These are phyloP conservation scores for Chloroclysta siterata DNA, from an alignment of 2,888 invertebrate species.

Conservation along the genomic window DNA sequence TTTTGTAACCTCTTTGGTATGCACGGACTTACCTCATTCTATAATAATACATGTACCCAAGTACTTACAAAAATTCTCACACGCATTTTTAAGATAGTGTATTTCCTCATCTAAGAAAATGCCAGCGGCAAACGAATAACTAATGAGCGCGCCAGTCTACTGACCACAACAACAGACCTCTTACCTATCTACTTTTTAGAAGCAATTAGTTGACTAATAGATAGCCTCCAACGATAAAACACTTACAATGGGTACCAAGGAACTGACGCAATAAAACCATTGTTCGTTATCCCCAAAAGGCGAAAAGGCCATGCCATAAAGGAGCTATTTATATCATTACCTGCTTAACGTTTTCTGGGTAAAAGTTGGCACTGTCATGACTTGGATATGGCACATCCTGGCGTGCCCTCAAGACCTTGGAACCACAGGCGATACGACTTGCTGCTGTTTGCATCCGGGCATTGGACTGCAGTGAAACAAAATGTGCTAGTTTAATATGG, in stretches of 20 bases:
- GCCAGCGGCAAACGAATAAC: conserved; percentile 27
- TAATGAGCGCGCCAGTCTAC: conserved; percentile 24
- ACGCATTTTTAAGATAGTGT: conserved; percentile 22
- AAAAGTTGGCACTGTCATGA: background rate
- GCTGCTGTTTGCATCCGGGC: too few relatives aligned
- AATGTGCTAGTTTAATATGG: too few relatives aligned
- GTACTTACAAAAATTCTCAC: conserved; percentile 17
- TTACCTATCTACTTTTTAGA: conserved; percentile 20
- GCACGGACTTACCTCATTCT: background rate
- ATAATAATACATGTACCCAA: background rate
- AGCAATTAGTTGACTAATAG: conserved; percentile 28
- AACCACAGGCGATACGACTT: too few relatives aligned
- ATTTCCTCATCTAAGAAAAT: conserved; percentile 28
- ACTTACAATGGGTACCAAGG: conserved; percentile 23
- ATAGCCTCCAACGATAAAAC: conserved; percentile 26
- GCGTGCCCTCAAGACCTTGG: too few relatives aligned
- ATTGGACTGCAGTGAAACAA: too few relatives aligned
- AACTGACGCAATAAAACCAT: conserved; percentile 17
- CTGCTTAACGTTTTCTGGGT: background rate
- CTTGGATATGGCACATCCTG: too few relatives aligned
- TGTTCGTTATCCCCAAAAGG: conserved; percentile 16
- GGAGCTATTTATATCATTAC: background rate
- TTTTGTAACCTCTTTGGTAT: background rate
- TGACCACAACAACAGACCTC: conserved; percentile 23
- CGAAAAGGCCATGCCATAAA: background rate